Evolutionary conservation across 1,140 invertebrate genomes (phyloP), one percentile per base, ranked within the genome.

Genomic region (Eumeta japonica): DNA sequence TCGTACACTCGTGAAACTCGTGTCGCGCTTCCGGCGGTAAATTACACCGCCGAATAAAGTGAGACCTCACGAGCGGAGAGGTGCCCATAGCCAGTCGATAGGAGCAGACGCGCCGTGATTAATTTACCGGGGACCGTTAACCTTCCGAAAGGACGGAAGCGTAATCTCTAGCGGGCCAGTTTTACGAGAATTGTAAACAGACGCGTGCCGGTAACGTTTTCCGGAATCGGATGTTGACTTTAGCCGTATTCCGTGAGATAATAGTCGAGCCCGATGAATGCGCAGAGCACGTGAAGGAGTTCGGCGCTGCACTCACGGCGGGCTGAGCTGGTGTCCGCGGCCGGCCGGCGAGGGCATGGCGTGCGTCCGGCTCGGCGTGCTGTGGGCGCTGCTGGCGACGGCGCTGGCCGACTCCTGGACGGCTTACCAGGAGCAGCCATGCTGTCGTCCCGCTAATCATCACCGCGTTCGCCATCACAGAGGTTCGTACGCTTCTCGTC

Each of bases 401-500:
- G 62, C 47, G 34, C 42, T 60, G 43, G 64, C 63, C 5, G 70
- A 75, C 41, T 70, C 71, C 30, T 74, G 70, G 71, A 72, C 61
- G n/a, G 62, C 66, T 12, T 77, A 61, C 49, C 60, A 68, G 50
- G 75, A 77, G 55, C 63, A 70, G 47, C 72, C 72, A 14, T 77
- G 75, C 43, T 77, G 75, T 41, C 57, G 64, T 12, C 66, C 68
- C 9, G 55, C 65, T 3, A 44, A 62, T 17, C 64, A 72, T 37
- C 68, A 74, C 37, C 59, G 65, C 15, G 58, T 75, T 16, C 46
- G 75, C 15, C 75, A 77, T 37, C 71, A 77, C 32, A 53, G 72
- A 74, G 74, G 74, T 77, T 47, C 63, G 3, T 14, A 35, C 14
- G 30, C 10, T n/a, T 14, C 30, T 10, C n/a, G n/a, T n/a, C n/a